Conservation (phyloP, 2,888 invertebrate genomes). For the Exephanes ischioxanthus region DNA sequence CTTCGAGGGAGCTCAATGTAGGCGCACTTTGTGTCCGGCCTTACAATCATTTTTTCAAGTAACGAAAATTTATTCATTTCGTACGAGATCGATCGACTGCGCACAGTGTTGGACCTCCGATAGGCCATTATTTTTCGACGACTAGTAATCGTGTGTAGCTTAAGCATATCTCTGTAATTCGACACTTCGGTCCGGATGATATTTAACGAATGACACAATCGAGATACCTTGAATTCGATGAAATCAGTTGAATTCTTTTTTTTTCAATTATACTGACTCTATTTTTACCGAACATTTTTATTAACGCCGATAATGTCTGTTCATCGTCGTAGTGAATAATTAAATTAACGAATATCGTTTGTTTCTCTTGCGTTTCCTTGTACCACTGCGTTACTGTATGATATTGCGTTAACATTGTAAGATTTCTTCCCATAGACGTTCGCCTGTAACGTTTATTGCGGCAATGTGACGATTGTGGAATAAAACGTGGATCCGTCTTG, state of each 20-base stretch:
- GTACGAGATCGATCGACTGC: slow-evolving; percentile 35
- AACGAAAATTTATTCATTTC: slow-evolving; percentile 13
- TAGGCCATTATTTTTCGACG: slow-evolving; percentile 65
- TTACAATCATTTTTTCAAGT: slow-evolving; percentile 27
- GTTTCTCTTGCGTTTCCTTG: slow-evolving; percentile 45
- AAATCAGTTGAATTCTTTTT: slow-evolving; percentile 8
- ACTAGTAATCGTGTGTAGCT: slow-evolving; percentile 55
- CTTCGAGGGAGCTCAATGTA: slow-evolving; percentile 49
- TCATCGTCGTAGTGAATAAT: slow-evolving; percentile 47
- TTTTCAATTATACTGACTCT: not conserved
- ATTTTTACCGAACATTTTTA: slow-evolving; percentile 57
- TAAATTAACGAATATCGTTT: slow-evolving; percentile 38
- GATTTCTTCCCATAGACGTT: slow-evolving; percentile 55
- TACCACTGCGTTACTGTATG: slow-evolving; percentile 34
- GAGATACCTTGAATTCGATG: slow-evolving; percentile 9
- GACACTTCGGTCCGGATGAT: slow-evolving; percentile 47
- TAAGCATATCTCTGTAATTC: slow-evolving; percentile 53
- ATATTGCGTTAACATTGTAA: slow-evolving; percentile 45
- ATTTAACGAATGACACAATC: slow-evolving; percentile 58
- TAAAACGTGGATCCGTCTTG: slow-evolving; percentile 65
- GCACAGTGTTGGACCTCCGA: slow-evolving; percentile 43
- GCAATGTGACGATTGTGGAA: slow-evolving; percentile 64
- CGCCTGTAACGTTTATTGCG: slow-evolving; percentile 53
- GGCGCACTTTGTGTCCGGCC: slow-evolving; percentile 44
- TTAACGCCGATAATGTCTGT: slow-evolving; percentile 17